Percentiles rank a stretch among this genome's conserved stretches.
Conservation (phyloP, 1,140 invertebrate genomes). For the Cotesia glomerata region DNA sequence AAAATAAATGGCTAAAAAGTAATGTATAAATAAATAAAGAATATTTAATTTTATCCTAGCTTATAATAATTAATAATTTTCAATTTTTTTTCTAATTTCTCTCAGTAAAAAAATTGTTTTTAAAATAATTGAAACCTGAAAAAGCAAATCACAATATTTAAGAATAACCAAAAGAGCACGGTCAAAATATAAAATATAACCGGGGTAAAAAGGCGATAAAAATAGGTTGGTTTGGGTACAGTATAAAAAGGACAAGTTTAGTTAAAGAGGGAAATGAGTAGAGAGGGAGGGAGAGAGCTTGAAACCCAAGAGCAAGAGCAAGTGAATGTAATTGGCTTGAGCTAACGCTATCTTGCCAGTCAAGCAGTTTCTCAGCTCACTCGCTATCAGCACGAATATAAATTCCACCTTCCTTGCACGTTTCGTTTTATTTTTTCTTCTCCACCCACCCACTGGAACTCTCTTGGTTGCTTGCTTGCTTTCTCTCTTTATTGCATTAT, state of each 20-base stretch:
- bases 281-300: neutral
- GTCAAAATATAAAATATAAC: no score
- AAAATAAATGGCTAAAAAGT: no score
- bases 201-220: neutral
- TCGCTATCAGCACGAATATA: constrained; percentile 58
- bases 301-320: constrained; percentile 33
- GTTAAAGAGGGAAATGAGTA: neutral
- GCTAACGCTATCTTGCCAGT: constrained; percentile 53
- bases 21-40: no score
- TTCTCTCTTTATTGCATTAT: neutral
- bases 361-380: constrained; percentile 55
- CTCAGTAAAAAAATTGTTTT: no score
- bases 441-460: constrained; percentile 17
- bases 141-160: no score
- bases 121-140: no score
- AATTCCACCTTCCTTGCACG: constrained; percentile 43
- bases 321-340: constrained; percentile 60
- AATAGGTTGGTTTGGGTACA: constrained; percentile 9
- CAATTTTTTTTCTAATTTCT: no score
- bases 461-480: neutral
- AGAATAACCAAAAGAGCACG: no score
- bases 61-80: no score
- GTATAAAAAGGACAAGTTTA: constrained; percentile 16
- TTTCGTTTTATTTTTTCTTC: constrained; percentile 42
- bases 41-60: no score